Evolutionary conservation across 2,888 invertebrate genomes (phyloP), one percentile per base, ranked within the genome.

Genomic region (Agonopterix alstromeriana): DNA sequence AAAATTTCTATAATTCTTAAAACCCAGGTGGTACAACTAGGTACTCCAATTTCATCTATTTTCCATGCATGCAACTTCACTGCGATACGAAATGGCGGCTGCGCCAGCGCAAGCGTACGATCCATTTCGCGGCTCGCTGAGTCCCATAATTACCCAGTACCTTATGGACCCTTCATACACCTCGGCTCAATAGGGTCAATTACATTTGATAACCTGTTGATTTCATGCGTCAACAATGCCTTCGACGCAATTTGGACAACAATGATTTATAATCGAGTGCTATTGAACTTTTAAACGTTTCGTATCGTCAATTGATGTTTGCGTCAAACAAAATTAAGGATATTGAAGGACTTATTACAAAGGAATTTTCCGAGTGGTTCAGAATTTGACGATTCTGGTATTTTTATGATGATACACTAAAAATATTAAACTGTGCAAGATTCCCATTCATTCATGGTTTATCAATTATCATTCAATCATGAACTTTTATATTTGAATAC

Each of bases 121-220:
- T 59, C 66, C 58, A 84, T 84, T 86, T 79, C 77, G 72, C 79
- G 80, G 74, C 66, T 77, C 72, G 67, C 65, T 79, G 79, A 71
- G 53, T 62, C 48, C 72, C 54, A 64, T 85, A 83, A 86, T 83
- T 80, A 71, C 67, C 52, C 57, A 57, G 55, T 58, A 61, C 61
- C 60, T 68, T 61, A 67, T 59, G 58, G 58, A 66, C 61, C 61
- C 63, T 64, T 65, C 58, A 63, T 69, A 71, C 65, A 63, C 60
- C 60, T 57, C 60, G 8, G 11, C n/a, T 38, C 55, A 57, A 66
- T 62, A 58, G 61, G 48, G 50, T 50, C 49, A 51, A 57, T 61
- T 55, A 53, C 47, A 8, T 57, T 58, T 46, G 56, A 70, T 69
- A 73, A 81, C 78, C 75, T 77, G 79, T 74, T 70, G 69, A 76